Base-by-base conservation (phyloP, 2,113 vertebrate species). In the Pseudonaja textilis region DNA sequence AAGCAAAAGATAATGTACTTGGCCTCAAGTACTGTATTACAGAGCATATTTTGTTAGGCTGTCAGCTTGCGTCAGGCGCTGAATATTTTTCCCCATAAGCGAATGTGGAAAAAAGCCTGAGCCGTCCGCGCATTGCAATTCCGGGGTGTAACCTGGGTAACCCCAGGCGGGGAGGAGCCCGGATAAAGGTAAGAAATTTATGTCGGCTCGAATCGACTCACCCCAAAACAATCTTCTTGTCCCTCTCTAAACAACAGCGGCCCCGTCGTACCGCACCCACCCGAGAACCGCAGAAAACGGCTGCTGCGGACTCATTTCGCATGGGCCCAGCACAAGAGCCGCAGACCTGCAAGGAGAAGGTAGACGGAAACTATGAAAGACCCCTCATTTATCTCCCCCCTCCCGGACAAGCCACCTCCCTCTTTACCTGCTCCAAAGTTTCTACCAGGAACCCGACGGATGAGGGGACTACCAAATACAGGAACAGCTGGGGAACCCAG, bases 161-260 rank as follows among this genome's bases (percentile, higher is more conserved):
- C 52, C 47, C 47, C 64, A 87, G 6, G 11, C 57, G 23, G 89
- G 61, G 69, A 74, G 59, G 25, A 61, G 59, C 59, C 59, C 47
- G 85, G 45, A 88, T 23, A 94, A 42, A 89, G 64, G 26, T 29
- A 18, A 29, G 39, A 42, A 34, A 42, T 5, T 22, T 34, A 42
- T 22, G 34, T 42, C 74, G 10, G 18, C 18, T 81, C 34, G 34
- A 81, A 39, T 39, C 18, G 86, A 50, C 97, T 97, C 96, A 97
- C 97, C 97, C 97, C 92, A 96, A 64, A 57, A 97, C 91, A 14
- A 29, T n/a, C 93, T 94, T 95, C 81, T 89, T 90, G 92, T 89
- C 59, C n/a, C 10, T n/a, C 57, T 92, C 91, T 91, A 95, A 56
- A 91, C 97, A 97, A 96, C 97, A 97, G 89, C 96, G 96, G 16